A percentile compares a stretch with the other conserved stretches of the same genome.
These are phyloP conservation scores for Metopia argyrocephala DNA, from an alignment of 2,888 invertebrate species.

Conservation along the genomic window DNA sequence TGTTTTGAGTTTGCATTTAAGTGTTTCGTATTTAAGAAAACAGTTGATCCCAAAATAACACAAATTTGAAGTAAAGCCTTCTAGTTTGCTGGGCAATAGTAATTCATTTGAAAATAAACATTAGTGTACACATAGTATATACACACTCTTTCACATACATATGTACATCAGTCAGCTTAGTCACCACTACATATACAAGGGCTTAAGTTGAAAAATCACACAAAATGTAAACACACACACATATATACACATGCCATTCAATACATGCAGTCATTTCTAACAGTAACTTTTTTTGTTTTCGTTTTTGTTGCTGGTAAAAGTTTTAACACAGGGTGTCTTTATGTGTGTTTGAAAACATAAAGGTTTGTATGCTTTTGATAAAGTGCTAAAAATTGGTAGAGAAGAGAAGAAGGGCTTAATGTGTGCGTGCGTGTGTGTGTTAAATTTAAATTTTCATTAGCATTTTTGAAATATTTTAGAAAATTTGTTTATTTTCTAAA, in stretches of 20 bases:
- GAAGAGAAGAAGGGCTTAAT: neutral
- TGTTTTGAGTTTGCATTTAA: too few relatives aligned
- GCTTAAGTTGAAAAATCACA: neutral
- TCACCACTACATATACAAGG: neutral
- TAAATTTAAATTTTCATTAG: conserved; percentile 15
- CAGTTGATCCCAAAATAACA: too few relatives aligned
- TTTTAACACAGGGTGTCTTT: neutral
- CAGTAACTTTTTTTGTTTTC: neutral
- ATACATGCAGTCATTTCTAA: neutral
- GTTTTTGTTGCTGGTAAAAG: neutral
- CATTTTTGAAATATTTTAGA: conserved; percentile 1
- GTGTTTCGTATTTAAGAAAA: too few relatives aligned
- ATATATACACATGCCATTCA: conserved; percentile 4
- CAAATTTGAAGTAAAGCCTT: too few relatives aligned
- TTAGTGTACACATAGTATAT: neutral
- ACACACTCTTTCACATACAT: neutral
- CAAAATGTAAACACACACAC: neutral
- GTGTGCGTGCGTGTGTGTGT: neutral
- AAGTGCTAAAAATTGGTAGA: too few relatives aligned
- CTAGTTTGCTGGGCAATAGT: too few relatives aligned
- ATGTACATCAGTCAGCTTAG: neutral
- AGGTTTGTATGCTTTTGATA: neutral
- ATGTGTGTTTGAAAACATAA: neutral
- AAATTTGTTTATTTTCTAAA: neutral
- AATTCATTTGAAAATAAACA: neutral